Evolutionary conservation across 2,888 invertebrate genomes (phyloP), one percentile per base, ranked within the genome.

Genomic region (Tetramorium bicarinatum): DNA sequence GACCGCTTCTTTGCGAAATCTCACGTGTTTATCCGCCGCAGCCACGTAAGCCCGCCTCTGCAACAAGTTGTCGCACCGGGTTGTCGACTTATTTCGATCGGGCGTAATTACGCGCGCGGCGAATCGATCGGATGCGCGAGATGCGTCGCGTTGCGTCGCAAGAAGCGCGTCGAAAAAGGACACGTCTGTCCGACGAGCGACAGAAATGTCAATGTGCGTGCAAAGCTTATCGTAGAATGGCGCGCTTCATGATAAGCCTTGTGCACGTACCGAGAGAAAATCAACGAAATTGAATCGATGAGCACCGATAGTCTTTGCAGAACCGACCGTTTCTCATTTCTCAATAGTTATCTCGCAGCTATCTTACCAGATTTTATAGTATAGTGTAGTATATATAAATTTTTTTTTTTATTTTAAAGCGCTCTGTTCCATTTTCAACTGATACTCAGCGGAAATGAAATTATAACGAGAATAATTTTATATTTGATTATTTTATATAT

Each of bases 21-120:
- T 34, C 18, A 54, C 41, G 29, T 49, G n/a, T 44, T 67, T 77
- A 77, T 77, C 54, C 62, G 41, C 41, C 25, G 13, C 21, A 6
- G 56, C 56, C 67, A 18, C 34, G 34, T 49, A 62, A 75, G 47
- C 49, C 52, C 41, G 38, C 75, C 7, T 66, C 13, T 66, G 77
- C 69, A 77, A 77, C 77, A 77, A 77, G 69, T 77, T 77, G 67
- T 66, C 44, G 54, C 67, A 67, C n/a, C 54, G 29, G 66, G 52
- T 52, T 64, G 64, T 66, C 64, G 54, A 77, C 77, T 77, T 67
- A 67, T n/a, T 69, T 56, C 47, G 44, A 67, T 56, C 67, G 54
- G 21, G 2, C 62, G 75, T 77, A 77, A 77, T 77, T 77, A 77
- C 66, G 54, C 52, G 41, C 66, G 52, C 38, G 25, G 13, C 52